These are phyloP conservation scores for Leiothrix lutea DNA, from an alignment of 2,113 vertebrate genomes.

Conservation along the genomic window DNA sequence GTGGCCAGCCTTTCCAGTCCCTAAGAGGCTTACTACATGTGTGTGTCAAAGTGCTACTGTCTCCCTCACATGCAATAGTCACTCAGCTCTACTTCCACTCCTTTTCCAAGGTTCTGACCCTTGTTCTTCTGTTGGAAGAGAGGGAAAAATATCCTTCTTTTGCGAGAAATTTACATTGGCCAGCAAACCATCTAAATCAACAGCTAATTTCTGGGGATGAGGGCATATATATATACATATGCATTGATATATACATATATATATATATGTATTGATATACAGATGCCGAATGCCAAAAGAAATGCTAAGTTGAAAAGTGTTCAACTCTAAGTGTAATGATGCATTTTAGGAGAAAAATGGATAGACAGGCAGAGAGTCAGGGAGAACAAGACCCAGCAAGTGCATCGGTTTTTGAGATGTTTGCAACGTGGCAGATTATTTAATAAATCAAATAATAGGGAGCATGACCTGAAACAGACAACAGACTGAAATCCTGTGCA, in stretches of 20 bases:
- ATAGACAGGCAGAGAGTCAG: neutral
- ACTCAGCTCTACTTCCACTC: neutral
- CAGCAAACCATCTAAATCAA: neutral
- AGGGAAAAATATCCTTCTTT: neutral
- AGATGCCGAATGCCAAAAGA: neutral
- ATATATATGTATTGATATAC: no score
- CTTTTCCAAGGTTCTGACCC: neutral
- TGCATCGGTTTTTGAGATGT: neutral
- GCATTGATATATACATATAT: no score
- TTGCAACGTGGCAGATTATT: neutral
- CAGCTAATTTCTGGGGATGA: neutral
- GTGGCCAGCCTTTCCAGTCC: neutral
- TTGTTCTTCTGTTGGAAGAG: neutral
- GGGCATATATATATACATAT: no score
- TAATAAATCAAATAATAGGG: neutral
- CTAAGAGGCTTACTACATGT: neutral
- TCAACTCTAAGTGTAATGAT: neutral
- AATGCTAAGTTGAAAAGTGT: neutral
- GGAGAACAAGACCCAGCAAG: neutral
- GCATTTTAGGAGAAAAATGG: neutral
- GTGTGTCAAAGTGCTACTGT: neutral
- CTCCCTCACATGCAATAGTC: neutral
- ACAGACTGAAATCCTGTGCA: neutral
- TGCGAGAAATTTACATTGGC: neutral
- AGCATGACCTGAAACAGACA: neutral